These are phyloP conservation scores for Bombycilla garrulus DNA, from an alignment of 2,113 vertebrate genomes.

Conservation along the genomic window DNA sequence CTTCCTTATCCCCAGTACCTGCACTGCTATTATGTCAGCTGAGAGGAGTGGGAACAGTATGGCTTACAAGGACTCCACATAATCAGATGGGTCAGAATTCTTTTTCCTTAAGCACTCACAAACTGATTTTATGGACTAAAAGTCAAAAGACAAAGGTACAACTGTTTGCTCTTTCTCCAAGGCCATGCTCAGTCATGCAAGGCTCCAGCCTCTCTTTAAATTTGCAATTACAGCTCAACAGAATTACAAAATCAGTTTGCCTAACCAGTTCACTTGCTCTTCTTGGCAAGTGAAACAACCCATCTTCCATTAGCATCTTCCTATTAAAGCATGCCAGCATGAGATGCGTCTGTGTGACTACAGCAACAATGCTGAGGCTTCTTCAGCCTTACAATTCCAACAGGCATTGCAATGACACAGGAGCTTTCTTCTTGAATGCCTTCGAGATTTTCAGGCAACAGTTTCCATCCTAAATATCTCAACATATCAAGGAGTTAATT, in stretches of 20 bases:
- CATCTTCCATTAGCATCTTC: not conserved
- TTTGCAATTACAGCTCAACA: not conserved
- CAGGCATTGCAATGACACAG: not conserved
- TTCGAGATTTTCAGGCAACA: not conserved
- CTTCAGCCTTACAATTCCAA: not conserved
- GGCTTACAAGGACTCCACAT: not conserved
- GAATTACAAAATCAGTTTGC: not conserved
- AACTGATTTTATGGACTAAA: not conserved
- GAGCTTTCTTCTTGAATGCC: not conserved
- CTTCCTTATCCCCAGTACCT: not conserved
- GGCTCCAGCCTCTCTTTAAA: not conserved
- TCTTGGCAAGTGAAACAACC: not conserved
- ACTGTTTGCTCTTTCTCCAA: not conserved
- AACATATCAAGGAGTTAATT: not conserved
- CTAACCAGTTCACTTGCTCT: not conserved
- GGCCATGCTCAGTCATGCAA: not conserved
- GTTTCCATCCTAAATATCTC: not conserved
- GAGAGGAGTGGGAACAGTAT: not conserved
- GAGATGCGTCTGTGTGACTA: not conserved
- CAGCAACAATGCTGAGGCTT: not conserved
- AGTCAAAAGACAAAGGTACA: not conserved
- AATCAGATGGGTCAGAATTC: not conserved
- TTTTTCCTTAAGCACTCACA: not conserved
- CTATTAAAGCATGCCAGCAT: not conserved
- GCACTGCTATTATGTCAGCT: not conserved